These are phyloP conservation scores for Beris chalybata DNA, from an alignment of 2,888 invertebrate species.

Conservation along the genomic window DNA sequence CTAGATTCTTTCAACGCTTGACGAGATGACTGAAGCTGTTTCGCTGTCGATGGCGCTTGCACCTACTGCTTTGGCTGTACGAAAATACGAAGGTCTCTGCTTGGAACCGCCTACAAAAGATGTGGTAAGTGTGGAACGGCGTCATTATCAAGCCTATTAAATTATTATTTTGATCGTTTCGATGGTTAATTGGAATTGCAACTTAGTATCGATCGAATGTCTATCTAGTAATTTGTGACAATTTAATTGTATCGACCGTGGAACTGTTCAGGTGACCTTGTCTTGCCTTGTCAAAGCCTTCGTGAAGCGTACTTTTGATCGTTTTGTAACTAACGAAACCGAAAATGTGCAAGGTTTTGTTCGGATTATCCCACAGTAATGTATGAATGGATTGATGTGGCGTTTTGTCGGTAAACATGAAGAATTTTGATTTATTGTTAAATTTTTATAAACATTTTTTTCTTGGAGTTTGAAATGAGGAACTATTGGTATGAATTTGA, in stretches of 20 bases:
- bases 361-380: not conserved
- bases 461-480: too few relatives aligned
- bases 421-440: not conserved
- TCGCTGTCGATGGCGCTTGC: conserved; percentile 29
- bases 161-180: not conserved
- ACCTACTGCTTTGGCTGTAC: conserved; percentile 39
- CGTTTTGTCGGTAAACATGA: conserved; percentile 26
- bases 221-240: conserved; percentile 10
- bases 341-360: too few relatives aligned
- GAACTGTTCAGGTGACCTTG: conserved; percentile 14
- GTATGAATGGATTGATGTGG: conserved; percentile 22
- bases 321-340: too few relatives aligned
- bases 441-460: too few relatives aligned
- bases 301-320: too few relatives aligned
- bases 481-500: too few relatives aligned
- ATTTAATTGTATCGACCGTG: conserved; percentile 10
- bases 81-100: conserved; percentile 43
- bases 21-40: conserved; percentile 36
- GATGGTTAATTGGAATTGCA: conserved; percentile 26
- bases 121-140: conserved; percentile 41
- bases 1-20: not conserved
- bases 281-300: conserved; percentile 11
- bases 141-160: not conserved
- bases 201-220: too few relatives aligned
- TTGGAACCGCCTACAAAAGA: conserved; percentile 43